Conservation (phyloP, 2,113 vertebrate genomes). For the Apteryx owenii region DNA sequence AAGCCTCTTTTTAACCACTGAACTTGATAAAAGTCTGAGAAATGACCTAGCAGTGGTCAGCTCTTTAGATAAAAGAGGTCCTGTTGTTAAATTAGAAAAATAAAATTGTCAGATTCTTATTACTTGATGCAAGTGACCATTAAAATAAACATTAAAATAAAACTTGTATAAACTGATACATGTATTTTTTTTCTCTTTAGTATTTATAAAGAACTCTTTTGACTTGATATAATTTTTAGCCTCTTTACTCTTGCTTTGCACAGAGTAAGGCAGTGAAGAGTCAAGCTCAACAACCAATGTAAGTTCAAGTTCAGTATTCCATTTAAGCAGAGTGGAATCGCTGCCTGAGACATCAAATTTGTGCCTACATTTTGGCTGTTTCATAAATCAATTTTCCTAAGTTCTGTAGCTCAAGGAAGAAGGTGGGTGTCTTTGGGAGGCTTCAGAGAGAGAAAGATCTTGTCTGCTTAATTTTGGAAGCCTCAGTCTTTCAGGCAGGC, state of each 20-base stretch:
- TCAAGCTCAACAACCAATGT: neutral
- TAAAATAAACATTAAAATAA: neutral
- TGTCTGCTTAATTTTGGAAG: neutral
- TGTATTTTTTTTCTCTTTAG: neutral
- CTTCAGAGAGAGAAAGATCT: neutral
- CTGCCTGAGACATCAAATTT: neutral
- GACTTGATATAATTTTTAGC: neutral
- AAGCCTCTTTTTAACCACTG: neutral
- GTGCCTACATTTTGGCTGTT: neutral
- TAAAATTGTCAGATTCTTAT: neutral
- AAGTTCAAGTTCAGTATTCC: neutral
- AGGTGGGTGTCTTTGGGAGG: neutral
- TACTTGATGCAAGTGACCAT: neutral
- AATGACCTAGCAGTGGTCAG: neutral
- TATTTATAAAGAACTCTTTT: neutral
- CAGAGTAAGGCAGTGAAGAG: neutral
- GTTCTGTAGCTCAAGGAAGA: neutral
- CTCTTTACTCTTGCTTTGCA: neutral
- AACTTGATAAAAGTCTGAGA: neutral
- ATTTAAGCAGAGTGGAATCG: neutral
- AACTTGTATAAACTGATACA: neutral
- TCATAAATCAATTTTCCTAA: neutral
- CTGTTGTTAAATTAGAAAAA: neutral
- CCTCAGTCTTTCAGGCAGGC: neutral
- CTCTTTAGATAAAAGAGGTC: neutral